phyloP scores from a whole-genome alignment of 2,797 vertebrate genomes.

The Dallia pectoralis region DNA sequence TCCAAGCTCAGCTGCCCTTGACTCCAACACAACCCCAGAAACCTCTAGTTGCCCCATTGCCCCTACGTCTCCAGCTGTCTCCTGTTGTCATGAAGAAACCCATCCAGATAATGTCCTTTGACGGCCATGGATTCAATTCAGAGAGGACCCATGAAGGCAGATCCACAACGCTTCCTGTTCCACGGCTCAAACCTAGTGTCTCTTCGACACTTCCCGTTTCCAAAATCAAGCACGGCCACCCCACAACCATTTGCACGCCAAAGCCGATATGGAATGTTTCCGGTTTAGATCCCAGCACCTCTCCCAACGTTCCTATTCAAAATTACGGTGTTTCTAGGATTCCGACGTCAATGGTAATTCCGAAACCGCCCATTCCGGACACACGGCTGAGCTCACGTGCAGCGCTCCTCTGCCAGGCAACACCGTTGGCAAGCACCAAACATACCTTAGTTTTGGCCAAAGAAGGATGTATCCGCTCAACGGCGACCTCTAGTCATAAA shows the following conservation, averaged over 20 bases:
- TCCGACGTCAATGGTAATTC: slow-evolving; percentile 41
- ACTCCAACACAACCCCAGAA: slow-evolving; percentile 48
- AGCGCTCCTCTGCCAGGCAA: slow-evolving; percentile 37
- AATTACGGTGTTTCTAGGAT: slow-evolving; percentile 26
- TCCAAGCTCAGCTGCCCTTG: slow-evolving; percentile 45
- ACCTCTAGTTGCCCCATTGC: slow-evolving; percentile 40
- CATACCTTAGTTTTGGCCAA: slow-evolving; percentile 47
- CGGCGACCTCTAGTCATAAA: slow-evolving; percentile 58
- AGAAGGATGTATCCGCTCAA: slow-evolving; percentile 57
- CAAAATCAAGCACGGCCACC: slow-evolving; percentile 41
- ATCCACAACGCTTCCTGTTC: slow-evolving; percentile 55
- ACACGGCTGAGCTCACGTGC: slow-evolving; percentile 56
- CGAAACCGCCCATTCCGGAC: slow-evolving; percentile 35
- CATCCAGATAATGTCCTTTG: slow-evolving; percentile 72
- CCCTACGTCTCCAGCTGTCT: slow-evolving; percentile 63
- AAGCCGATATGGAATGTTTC: neutral
- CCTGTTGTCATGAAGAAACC: slow-evolving; percentile 72
- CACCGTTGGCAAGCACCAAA: slow-evolving; percentile 29
- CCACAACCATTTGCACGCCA: slow-evolving; percentile 29
- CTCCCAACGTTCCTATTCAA: slow-evolving; percentile 54
- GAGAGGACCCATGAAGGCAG: slow-evolving; percentile 40
- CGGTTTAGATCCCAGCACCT: neutral
- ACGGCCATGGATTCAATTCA: slow-evolving; percentile 48
- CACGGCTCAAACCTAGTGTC: slow-evolving; percentile 31
- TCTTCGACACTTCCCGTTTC: slow-evolving; percentile 34